phyloP scores from a whole-genome alignment of 2,888 invertebrate species.

The Eustalomyia histrio region DNA sequence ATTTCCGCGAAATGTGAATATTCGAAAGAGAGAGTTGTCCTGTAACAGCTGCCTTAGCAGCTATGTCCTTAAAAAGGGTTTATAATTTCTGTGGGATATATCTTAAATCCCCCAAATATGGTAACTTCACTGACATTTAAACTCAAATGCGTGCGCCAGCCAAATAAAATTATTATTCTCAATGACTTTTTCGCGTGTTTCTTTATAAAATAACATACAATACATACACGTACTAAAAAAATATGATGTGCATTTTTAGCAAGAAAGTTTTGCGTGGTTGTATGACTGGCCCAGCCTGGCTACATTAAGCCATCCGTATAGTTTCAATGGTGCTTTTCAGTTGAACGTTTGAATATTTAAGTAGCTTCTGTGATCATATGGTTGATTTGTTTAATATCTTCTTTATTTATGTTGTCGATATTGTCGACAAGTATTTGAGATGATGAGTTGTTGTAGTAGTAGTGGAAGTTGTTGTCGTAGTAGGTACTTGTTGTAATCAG shows the following conservation, averaged over 20 bases:
- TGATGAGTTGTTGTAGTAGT: slow-evolving; percentile 35
- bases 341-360: slow-evolving; percentile 34
- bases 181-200: slow-evolving; percentile 54
- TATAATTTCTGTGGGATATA: no score
- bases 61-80: no score
- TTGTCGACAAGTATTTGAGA: slow-evolving; percentile 60
- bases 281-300: background rate
- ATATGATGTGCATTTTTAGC: slow-evolving; percentile 50
- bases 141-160: slow-evolving; percentile 23
- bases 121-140: background rate
- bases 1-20: no score
- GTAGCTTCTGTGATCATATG: slow-evolving; percentile 63
- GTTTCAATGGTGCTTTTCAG: background rate
- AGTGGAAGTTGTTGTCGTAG: background rate
- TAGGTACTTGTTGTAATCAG: slow-evolving; percentile 39
- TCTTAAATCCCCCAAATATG: slow-evolving; percentile 4
- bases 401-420: slow-evolving; percentile 66
- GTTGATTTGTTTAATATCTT: slow-evolving; percentile 64
- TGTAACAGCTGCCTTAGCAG: no score
- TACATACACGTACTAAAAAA: slow-evolving; percentile 25
- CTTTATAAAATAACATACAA: slow-evolving; percentile 8
- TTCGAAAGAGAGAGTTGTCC: no score
- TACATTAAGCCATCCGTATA: background rate
- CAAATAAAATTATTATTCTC: slow-evolving; percentile 41
- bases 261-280: slow-evolving; percentile 37